phyloP scores from a whole-genome alignment of 2,113 vertebrate species.

The Tenebrosternarchus preto region DNA sequence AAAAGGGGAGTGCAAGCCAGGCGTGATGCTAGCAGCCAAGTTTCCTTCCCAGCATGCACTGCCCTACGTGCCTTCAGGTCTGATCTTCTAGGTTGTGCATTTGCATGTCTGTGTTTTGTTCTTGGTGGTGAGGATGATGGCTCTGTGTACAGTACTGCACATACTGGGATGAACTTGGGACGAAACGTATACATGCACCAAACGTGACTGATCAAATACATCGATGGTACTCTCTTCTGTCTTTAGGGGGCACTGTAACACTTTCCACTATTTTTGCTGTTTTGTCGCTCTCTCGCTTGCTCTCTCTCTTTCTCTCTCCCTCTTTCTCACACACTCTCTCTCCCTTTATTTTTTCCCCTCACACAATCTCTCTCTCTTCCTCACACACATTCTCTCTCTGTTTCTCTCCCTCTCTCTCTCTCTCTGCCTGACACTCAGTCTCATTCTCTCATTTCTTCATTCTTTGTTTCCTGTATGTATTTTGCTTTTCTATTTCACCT shows the following conservation, averaged over 20 bases:
- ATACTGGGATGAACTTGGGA: slow-evolving; percentile 16
- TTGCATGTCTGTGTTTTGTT: background rate
- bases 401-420: slow-evolving; percentile 13
- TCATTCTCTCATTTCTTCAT: slow-evolving; percentile 1
- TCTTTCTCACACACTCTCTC: background rate
- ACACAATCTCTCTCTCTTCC: background rate
- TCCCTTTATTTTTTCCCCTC: background rate
- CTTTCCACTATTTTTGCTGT: slow-evolving; percentile 34
- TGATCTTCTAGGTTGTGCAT: background rate
- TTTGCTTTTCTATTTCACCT: background rate
- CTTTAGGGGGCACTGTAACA: slow-evolving; percentile 57
- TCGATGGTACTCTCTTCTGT: slow-evolving; percentile 9
- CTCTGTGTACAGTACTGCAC: background rate
- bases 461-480: slow-evolving; percentile 24
- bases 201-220: slow-evolving; percentile 46
- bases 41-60: slow-evolving; percentile 14
- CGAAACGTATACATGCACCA: slow-evolving; percentile 14
- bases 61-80: background rate
- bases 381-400: background rate
- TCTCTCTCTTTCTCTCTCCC: slow-evolving; percentile 9
- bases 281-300: background rate
- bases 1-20: slow-evolving; percentile 21
- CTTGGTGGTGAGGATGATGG: slow-evolving; percentile 13
- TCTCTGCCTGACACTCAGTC: background rate
- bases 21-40: slow-evolving; percentile 8